Conservation (phyloP, 2,113 vertebrate genomes). For the Beaufortia kweichowensis region DNA sequence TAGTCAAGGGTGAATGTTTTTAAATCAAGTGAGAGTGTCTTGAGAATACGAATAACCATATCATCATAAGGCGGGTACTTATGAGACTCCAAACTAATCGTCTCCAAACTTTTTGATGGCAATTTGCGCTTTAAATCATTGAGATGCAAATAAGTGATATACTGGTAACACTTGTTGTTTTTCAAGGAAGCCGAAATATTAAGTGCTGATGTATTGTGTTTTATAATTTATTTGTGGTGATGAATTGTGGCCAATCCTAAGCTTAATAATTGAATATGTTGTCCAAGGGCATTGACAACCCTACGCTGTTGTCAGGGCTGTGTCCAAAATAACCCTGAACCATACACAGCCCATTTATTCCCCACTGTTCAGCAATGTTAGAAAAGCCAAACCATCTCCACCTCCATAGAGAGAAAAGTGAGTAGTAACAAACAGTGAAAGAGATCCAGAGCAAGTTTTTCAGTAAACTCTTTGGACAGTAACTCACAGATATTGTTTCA, state of each 20-base stretch:
- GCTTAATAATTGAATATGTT: neutral
- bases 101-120: neutral
- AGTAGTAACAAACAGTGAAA: neutral
- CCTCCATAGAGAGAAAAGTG: neutral
- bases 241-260: neutral
- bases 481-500: no score
- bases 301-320: neutral
- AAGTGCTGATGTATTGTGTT: neutral
- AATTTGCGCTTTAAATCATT: neutral
- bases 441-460: neutral
- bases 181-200: no score
- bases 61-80: neutral
- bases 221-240: neutral
- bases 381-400: no score
- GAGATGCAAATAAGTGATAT: neutral
- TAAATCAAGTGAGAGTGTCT: neutral
- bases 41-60: neutral
- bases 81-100: neutral
- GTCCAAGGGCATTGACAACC: neutral
- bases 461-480: neutral
- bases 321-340: slow-evolving; percentile 9
- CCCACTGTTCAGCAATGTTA: neutral
- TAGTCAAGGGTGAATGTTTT: neutral
- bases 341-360: neutral
- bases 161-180: neutral